Conservation (phyloP, 2,888 invertebrate genomes). For the Oithona nana region DNA sequence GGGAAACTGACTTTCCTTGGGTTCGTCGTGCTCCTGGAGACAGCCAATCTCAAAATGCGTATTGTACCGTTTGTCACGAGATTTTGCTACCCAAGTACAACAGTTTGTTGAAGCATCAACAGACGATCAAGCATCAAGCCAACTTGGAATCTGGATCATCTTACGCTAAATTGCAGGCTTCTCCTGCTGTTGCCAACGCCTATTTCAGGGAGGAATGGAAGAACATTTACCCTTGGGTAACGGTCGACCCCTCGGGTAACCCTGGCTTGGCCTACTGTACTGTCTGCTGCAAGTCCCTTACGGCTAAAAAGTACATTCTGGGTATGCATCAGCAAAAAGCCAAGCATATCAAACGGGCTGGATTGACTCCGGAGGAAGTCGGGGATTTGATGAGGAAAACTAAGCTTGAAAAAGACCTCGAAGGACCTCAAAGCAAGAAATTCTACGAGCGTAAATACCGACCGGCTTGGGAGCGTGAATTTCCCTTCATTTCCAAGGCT, state of each 20-base stretch:
- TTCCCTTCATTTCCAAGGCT: neutral
- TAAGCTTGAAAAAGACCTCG: neutral
- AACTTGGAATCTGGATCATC: neutral
- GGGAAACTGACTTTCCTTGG: neutral
- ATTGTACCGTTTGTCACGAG: neutral
- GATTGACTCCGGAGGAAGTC: neutral
- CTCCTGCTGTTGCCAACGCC: neutral
- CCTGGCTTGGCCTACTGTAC: neutral
- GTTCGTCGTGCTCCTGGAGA: neutral
- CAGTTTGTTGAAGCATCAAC: neutral
- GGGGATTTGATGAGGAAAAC: neutral
- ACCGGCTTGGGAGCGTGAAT: neutral
- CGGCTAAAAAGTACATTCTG: neutral
- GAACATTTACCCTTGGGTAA: neutral
- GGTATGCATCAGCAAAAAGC: neutral
- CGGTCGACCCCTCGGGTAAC: neutral
- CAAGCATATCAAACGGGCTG: neutral
- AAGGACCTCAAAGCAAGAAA: neutral
- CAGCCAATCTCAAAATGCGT: neutral
- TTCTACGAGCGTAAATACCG: neutral
- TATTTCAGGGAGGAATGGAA: neutral
- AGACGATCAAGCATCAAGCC: neutral
- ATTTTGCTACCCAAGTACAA: neutral
- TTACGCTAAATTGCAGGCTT: neutral
- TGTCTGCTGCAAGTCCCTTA: neutral